Conservation (phyloP, 2,888 invertebrate genomes). For the Aporophyla nigra region DNA sequence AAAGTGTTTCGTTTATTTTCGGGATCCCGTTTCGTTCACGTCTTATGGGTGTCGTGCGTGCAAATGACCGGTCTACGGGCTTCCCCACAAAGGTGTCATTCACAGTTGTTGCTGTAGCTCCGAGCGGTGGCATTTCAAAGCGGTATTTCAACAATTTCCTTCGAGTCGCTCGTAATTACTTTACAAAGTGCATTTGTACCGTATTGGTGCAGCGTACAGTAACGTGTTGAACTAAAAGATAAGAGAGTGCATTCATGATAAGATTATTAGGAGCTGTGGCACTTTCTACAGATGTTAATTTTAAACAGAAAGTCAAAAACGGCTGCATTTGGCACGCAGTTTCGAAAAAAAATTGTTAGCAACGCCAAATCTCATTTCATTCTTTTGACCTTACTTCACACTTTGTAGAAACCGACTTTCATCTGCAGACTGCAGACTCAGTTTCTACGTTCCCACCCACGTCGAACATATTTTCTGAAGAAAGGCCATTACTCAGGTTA, state of each 20-base stretch:
- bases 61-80: conserved; percentile 29
- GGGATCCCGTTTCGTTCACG: conserved; percentile 10
- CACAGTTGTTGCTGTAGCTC: conserved; percentile 39
- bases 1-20: conserved; percentile 11
- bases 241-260: conserved; percentile 49
- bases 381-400: conserved; percentile 27
- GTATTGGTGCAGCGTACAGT: conserved; percentile 21
- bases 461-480: conserved; percentile 41
- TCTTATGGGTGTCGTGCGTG: conserved; percentile 2
- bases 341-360: conserved; percentile 14
- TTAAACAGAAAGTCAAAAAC: background rate
- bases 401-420: conserved; percentile 39
- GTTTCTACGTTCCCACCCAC: conserved; percentile 41
- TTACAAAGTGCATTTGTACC: conserved; percentile 41
- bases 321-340: background rate
- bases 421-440: conserved; percentile 28
- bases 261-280: conserved; percentile 8
- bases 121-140: conserved; percentile 43
- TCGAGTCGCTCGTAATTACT: conserved; percentile 31
- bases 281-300: conserved; percentile 18
- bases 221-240: conserved; percentile 47
- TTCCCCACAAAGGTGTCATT: conserved; percentile 48
- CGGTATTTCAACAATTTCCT: conserved; percentile 52
- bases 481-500: conserved; percentile 29
- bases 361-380: conserved; percentile 1